These are phyloP conservation scores for Blastomussa wellsi DNA, from an alignment of 92 coral and sea anemone species.

Conservation along the genomic window DNA sequence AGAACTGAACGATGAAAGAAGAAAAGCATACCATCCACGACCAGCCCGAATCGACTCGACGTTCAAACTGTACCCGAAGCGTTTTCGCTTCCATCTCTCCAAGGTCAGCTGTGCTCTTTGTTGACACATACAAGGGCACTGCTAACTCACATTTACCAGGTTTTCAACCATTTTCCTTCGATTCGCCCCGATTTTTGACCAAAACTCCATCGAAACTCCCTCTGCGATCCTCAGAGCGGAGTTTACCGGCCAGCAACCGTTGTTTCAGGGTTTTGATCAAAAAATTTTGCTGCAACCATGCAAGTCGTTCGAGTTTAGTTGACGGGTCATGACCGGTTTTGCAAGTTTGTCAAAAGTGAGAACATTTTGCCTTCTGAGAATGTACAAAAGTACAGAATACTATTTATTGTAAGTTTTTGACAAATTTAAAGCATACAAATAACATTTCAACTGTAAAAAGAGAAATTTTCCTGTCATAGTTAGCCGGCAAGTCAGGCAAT, in stretches of 20 bases:
- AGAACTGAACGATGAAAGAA: slow-evolving; percentile 62
- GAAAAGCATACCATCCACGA: slow-evolving; percentile 78
- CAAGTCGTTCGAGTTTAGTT: slow-evolving; percentile 48
- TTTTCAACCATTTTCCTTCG: slow-evolving; percentile 24
- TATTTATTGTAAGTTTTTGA: background rate
- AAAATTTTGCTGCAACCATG: slow-evolving; percentile 33
- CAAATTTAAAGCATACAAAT: background rate
- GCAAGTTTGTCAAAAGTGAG: slow-evolving; percentile 57
- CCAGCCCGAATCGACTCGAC: slow-evolving; percentile 59
- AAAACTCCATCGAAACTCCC: slow-evolving; percentile 35
- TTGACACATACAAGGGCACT: background rate
- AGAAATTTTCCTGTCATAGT: background rate
- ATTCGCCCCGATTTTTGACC: slow-evolving; percentile 29
- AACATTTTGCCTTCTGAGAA: background rate
- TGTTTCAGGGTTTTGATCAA: slow-evolving; percentile 38
- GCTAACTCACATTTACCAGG: background rate
- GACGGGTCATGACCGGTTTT: slow-evolving; percentile 72
- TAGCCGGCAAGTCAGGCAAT: background rate
- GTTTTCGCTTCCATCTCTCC: slow-evolving; percentile 38
- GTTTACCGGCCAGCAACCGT: slow-evolving; percentile 18
- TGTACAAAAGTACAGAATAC: slow-evolving; percentile 16
- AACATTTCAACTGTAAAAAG: background rate
- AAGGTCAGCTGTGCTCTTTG: slow-evolving; percentile 20
- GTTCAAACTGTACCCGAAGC: slow-evolving; percentile 47
- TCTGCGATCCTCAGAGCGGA: background rate